Evolutionary conservation across 2,113 vertebrate genomes (phyloP), one percentile per base, ranked within the genome.

Genomic region (Haplochromis burtoni): DNA sequence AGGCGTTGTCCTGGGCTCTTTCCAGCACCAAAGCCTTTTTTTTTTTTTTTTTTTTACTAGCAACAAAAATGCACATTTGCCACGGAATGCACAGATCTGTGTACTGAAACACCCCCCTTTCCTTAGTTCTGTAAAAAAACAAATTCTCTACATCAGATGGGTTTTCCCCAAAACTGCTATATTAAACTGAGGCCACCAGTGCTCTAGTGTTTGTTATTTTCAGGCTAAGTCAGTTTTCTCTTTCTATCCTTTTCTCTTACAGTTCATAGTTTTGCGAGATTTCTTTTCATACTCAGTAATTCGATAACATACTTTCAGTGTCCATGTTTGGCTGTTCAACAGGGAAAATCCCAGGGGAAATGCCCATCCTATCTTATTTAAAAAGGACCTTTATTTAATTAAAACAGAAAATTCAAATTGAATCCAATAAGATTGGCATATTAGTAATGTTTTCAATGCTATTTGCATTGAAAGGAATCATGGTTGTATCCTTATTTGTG

Each of bases 1-100:
- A 93, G 90, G 81, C 90, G 35, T 93, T 92, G 89, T 87, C 83
- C 61, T 92, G 89, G 82, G 80, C 24, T 80, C 54, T 47, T 85
- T 94, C 84, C 90, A 94, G 31, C 6, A 80, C 57, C 29, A 87
- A 87, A 87, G 24, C 35, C 87, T 38, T 68, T 47, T 68, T 47
- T 80, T 73, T 14, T 1, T 12, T 19, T 2, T 16, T 24, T 61
- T 68, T 85, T 89, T 88, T 79, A 79, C 9, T 1, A 79, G 19
- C 40, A 90, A 21, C 40, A 88, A 47, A 86, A 91, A 84, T 84
- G 79, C 76, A 80, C 26, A 85, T 89, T 81, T 29, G 88, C 76
- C 86, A 42, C 80, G 81, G 53, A 84, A 55, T 78, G 55, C 47
- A 63, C 66, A 86, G 49, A 85, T 83, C 21, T 38, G 40, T 57